Evolutionary conservation across 2,113 vertebrate species (phyloP).

Genomic region (Daboia siamensis): DNA sequence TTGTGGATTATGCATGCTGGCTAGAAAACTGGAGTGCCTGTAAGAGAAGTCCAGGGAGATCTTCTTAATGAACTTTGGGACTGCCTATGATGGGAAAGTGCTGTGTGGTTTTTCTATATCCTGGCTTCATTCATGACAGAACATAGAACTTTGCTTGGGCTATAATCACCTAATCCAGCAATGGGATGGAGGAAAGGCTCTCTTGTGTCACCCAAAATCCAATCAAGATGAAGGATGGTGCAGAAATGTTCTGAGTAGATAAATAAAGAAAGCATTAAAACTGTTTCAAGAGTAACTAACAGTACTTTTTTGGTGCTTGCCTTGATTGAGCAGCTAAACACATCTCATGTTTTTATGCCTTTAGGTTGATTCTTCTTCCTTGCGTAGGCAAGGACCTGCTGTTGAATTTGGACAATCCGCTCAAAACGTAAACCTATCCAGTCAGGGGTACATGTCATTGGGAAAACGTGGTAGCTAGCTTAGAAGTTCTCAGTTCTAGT

Average conservation of each 20-base stretch:
- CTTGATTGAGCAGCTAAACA: too few relatives aligned
- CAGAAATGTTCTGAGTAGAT: background rate
- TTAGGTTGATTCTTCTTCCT: background rate
- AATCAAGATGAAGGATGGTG: background rate
- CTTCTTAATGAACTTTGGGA: constrained; percentile 46
- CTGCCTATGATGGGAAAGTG: background rate
- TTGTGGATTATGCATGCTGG: constrained; percentile 5
- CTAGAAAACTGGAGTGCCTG: background rate
- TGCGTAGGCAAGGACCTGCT: background rate
- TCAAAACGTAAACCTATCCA: background rate
- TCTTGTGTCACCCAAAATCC: background rate
- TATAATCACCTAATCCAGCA: background rate
- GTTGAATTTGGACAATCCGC: background rate
- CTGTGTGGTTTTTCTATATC: background rate
- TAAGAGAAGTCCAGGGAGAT: background rate
- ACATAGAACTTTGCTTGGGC: too few relatives aligned
- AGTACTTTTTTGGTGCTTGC: background rate
- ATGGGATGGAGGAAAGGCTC: background rate
- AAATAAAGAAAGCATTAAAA: background rate
- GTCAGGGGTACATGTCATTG: background rate
- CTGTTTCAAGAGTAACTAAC: background rate
- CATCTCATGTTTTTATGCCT: background rate
- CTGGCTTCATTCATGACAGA: background rate
- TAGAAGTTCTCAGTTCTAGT: background rate
- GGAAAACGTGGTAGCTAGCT: background rate